phyloP scores from a whole-genome alignment of 2,888 invertebrate genomes.

The Hetaerina titia region DNA sequence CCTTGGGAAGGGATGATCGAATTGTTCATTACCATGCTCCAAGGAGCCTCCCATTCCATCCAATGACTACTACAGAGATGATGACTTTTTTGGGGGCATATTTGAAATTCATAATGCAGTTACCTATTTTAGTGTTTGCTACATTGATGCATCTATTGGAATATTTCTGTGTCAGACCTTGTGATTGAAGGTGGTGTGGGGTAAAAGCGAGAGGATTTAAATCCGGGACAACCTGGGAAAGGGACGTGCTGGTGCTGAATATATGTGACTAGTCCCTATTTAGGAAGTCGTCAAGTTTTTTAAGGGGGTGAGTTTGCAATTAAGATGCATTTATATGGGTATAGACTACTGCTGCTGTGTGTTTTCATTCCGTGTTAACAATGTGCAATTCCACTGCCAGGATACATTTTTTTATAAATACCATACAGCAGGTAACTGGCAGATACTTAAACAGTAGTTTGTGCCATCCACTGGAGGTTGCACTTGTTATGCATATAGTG shows the following conservation, averaged over 20 bases:
- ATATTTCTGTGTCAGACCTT: neutral
- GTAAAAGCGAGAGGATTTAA: neutral
- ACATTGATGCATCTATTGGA: neutral
- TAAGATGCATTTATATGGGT: slow-evolving; percentile 54
- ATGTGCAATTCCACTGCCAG: slow-evolving; percentile 64
- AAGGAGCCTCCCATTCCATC: neutral
- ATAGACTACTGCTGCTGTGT: slow-evolving; percentile 55
- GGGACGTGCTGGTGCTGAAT: slow-evolving; percentile 57
- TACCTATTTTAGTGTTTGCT: neutral
- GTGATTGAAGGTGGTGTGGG: no score
- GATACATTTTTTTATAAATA: slow-evolving; percentile 43
- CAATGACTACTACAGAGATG: no score
- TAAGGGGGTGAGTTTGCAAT: slow-evolving; percentile 44
- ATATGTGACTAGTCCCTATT: slow-evolving; percentile 53
- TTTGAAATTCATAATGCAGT: neutral
- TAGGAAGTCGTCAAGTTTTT: slow-evolving; percentile 34
- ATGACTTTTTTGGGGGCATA: neutral
- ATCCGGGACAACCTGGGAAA: neutral
- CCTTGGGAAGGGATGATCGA: neutral
- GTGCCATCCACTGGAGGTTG: slow-evolving; percentile 6
- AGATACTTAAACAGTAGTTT: slow-evolving; percentile 15
- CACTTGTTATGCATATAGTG: slow-evolving; percentile 39
- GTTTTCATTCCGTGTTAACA: neutral
- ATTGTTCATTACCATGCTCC: neutral
- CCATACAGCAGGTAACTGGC: slow-evolving; percentile 7